phyloP scores from a whole-genome alignment of 1,140 invertebrate species.

The Cardiocondyla obscurior region DNA sequence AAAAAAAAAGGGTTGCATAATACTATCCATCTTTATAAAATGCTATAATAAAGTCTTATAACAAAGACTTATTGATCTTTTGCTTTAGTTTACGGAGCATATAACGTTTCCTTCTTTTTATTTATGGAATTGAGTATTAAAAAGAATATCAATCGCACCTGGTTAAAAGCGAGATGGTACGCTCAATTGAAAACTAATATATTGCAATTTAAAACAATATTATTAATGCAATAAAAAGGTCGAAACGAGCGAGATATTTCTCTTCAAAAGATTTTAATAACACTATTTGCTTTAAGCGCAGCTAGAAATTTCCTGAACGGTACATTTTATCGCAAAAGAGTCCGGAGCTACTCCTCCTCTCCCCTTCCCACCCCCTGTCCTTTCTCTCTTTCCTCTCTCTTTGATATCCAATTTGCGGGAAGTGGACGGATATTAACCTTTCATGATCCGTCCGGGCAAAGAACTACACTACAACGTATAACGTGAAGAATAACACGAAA shows the following conservation, averaged over 20 bases:
- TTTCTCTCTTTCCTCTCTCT: neutral
- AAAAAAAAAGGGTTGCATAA: neutral
- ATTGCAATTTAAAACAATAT: slow-evolving; percentile 4
- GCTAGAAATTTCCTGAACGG: slow-evolving; percentile 10
- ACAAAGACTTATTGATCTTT: slow-evolving; percentile 9
- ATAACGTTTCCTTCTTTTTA: neutral
- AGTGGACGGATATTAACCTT: slow-evolving; percentile 49
- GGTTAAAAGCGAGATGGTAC: neutral
- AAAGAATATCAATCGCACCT: neutral
- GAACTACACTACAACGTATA: slow-evolving; percentile 43
- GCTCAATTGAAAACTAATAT: neutral
- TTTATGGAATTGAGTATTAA: neutral
- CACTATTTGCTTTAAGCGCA: neutral
- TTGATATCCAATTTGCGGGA: slow-evolving; percentile 45
- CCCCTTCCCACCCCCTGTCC: neutral
- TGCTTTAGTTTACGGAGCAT: neutral
- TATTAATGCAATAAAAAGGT: neutral
- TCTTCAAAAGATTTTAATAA: slow-evolving; percentile 3
- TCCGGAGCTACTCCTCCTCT: neutral
- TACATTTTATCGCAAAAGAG: neutral
- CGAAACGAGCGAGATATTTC: neutral
- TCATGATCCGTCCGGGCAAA: slow-evolving; percentile 27
- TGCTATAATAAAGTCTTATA: neutral
- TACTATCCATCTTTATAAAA: slow-evolving; percentile 35
- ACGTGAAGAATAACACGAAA: slow-evolving; percentile 48